phyloP scores from a whole-genome alignment of 1,140 invertebrate genomes.

The Drosophila simulans region DNA sequence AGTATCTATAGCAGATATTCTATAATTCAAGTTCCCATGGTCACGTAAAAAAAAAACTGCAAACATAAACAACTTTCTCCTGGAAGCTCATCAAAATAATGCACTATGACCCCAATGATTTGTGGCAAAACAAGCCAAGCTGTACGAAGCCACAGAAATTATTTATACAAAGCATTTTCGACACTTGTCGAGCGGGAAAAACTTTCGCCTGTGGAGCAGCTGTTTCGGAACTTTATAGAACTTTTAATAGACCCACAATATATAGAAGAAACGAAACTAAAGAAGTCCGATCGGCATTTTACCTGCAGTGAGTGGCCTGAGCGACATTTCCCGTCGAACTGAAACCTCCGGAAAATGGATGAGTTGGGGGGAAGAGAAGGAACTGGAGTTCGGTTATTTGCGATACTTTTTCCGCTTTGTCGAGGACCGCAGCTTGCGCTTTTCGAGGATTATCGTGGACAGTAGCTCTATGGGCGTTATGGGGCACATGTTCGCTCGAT shows the following conservation, averaged over 20 bases:
- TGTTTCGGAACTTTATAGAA: conserved; percentile 29
- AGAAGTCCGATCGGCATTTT: not conserved
- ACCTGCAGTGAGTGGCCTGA: conserved; percentile 24
- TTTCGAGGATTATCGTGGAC: conserved; percentile 76
- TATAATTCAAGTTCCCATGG: too few relatives aligned
- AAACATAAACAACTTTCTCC: conserved; percentile 2
- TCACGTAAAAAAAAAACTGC: not conserved
- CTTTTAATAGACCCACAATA: conserved; percentile 30
- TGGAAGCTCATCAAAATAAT: conserved; percentile 37
- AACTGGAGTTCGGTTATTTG: conserved; percentile 55
- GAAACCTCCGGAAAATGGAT: conserved; percentile 31
- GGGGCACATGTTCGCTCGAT: conserved; percentile 76
- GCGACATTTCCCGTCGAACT: conserved; percentile 39
- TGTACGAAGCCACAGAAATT: not conserved
- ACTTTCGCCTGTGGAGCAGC: conserved; percentile 30
- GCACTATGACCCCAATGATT: conserved; percentile 14
- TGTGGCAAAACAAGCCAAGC: not conserved
- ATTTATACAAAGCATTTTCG: conserved; percentile 40
- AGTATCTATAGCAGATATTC: too few relatives aligned
- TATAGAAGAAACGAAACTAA: conserved; percentile 2
- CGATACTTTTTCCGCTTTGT: conserved; percentile 81
- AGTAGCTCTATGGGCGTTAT: conserved; percentile 70
- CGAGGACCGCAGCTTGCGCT: conserved; percentile 72
- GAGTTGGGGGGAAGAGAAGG: conserved; percentile 14
- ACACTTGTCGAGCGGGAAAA: conserved; percentile 24